Conservation (phyloP, 2,888 invertebrate species). For the Barypeithes pellucidus region DNA sequence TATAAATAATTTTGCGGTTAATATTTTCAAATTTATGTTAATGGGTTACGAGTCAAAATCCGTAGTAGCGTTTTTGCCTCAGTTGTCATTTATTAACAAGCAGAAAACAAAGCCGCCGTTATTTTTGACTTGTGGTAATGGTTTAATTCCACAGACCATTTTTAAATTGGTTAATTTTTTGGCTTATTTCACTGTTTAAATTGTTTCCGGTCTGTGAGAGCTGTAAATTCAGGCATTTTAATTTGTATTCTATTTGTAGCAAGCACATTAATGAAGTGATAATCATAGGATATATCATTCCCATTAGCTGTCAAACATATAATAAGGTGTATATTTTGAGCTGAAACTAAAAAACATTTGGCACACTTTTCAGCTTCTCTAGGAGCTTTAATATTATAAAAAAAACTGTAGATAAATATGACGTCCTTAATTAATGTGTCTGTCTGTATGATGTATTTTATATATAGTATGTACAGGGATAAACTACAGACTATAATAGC, state of each 20-base stretch:
- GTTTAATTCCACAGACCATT: conserved; percentile 22
- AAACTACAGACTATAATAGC: too few relatives aligned
- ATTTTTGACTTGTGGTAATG: conserved; percentile 17
- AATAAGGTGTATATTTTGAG: conserved; percentile 1
- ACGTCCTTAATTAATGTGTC: too few relatives aligned
- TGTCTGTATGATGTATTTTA: too few relatives aligned
- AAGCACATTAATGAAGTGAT: conserved; percentile 19
- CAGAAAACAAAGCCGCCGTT: conserved; percentile 19
- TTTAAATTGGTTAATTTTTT: conserved; percentile 21
- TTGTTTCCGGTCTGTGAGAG: conserved; percentile 20
- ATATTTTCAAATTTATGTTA: background rate
- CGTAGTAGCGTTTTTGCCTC: background rate
- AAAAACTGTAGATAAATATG: too few relatives aligned
- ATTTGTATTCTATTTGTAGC: conserved; percentile 17
- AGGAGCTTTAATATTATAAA: too few relatives aligned
- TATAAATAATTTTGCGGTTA: conserved; percentile 8
- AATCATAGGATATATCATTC: conserved; percentile 14
- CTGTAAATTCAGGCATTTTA: conserved; percentile 27
- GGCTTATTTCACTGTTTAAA: conserved; percentile 16
- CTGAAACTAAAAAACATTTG: background rate
- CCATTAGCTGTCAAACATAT: conserved; percentile 1
- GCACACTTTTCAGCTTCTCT: conserved; percentile 4
- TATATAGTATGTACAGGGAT: too few relatives aligned
- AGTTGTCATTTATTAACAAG: conserved; percentile 8
- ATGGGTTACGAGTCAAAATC: background rate